Evolutionary conservation across 92 coral and sea anemone genomes (phyloP), one percentile per base, ranked within the genome.

Genomic region (Hydrozoanthus gracilis): DNA sequence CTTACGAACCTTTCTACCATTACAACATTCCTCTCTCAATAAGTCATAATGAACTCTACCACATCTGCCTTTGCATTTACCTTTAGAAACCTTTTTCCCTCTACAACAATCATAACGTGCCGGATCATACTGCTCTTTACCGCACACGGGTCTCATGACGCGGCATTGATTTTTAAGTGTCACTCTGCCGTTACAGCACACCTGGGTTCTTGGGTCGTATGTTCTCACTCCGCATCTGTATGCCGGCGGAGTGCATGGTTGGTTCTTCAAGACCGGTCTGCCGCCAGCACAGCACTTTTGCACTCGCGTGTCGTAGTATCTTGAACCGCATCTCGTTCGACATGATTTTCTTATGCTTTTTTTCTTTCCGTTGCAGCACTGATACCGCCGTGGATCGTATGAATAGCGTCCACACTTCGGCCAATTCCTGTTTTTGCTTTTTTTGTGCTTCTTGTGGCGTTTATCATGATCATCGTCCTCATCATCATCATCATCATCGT

Each of bases 401-500:
- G 73, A 35, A 3, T 14, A 8, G 27, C 73, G 47, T 6, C 44
- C 14, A 68, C 73, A 68, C 73, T 27, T 27, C 39, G 39, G 39
- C 39, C 39, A 27, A 27, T n/a, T 48, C 1, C 18, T 16, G 13
- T 17, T n/a, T 2, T 13, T 9, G 51, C 48, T 20, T 39, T 9
- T 12, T 27, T 69, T 7, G 6, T 35, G 75, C 7, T 71, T 8
- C 39, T 27, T 27, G 7, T 71, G 45, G n/a, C 10, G n/a, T 9
- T 39, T 49, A 10, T 71, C 76, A 20, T 44, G 50, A 46, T 44
- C 77, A n/a, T 73, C 78, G 49, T 73, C 78, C 13, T 73, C 78
- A n/a, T 73, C 77, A 72, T 72, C 55, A 72, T 72, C 76, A 45
- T 71, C 76, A 71, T 71, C 77, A 73, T 14, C 61, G 17, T 13